Evolutionary conservation across 2,797 vertebrate species (phyloP).

Genomic region (Sebastes iracundus): DNA sequence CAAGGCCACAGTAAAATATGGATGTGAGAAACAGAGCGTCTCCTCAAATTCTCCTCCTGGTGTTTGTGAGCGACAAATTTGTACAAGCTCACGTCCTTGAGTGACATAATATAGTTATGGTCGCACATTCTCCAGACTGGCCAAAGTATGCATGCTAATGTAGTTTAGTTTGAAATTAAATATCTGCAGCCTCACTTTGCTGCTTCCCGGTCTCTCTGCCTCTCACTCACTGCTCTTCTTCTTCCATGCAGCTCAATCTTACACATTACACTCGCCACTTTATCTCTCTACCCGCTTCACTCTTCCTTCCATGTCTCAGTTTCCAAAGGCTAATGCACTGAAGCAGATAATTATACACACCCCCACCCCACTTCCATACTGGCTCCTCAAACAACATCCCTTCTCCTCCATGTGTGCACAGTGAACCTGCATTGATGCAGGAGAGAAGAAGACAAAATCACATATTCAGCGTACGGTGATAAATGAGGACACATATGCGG

Average conservation of each 20-base stretch:
- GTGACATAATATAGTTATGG: constrained; percentile 6
- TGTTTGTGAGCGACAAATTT: background rate
- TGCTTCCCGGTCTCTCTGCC: background rate
- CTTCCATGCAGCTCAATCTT: constrained; percentile 17
- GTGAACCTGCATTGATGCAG: constrained; percentile 56
- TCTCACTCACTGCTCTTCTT: constrained; percentile 3
- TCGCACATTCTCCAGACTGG: constrained; percentile 40
- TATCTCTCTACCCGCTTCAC: constrained; percentile 26
- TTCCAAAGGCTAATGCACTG: constrained; percentile 71
- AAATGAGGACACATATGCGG: constrained; percentile 67
- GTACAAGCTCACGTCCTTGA: background rate
- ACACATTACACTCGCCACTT: constrained; percentile 26
- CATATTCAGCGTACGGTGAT: constrained; percentile 51
- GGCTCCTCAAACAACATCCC: constrained; percentile 41
- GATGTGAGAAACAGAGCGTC: background rate
- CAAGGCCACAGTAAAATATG: background rate
- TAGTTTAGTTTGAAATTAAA: constrained; percentile 60
- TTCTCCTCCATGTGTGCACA: constrained; percentile 33
- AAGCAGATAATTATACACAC: constrained; percentile 71
- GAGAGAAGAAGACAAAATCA: constrained; percentile 42
- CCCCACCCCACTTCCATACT: constrained; percentile 37
- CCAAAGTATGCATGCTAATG: constrained; percentile 42
- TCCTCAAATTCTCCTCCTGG: background rate
- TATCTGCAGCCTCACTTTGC: constrained; percentile 21
- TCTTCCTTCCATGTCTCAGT: constrained; percentile 40